Evolutionary conservation across 2,888 invertebrate genomes (phyloP).

Genomic region (Taphrorychus bicolor): DNA sequence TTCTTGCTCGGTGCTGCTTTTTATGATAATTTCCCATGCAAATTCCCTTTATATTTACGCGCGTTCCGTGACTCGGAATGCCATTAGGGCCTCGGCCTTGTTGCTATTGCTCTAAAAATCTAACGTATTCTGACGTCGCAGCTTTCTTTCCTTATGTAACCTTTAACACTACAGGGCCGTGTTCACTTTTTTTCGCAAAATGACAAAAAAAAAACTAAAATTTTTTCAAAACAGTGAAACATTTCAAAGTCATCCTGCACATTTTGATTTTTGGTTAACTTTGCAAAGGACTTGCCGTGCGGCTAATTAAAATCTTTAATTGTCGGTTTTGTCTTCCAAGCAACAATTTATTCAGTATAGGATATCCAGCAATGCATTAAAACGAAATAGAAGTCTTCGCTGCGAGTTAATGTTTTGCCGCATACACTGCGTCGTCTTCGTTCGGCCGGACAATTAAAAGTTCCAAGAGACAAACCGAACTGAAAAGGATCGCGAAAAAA

Average conservation of each 20-base stretch:
- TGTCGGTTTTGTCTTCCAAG: neutral
- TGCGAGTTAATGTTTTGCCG: neutral
- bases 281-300: neutral
- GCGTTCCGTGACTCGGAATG: slow-evolving; percentile 41
- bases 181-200: neutral
- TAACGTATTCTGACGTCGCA: slow-evolving; percentile 32
- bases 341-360: slow-evolving; percentile 5
- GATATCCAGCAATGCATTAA: slow-evolving; percentile 6
- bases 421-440: neutral
- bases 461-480: slow-evolving; percentile 1
- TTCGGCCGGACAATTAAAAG: slow-evolving; percentile 12
- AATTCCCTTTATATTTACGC: slow-evolving; percentile 41
- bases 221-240: no score
- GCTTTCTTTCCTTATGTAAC: slow-evolving; percentile 34
- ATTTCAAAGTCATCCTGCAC: no score
- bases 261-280: no score
- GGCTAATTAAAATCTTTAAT: neutral
- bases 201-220: no score
- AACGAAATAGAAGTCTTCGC: neutral
- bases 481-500: slow-evolving; percentile 13
- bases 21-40: slow-evolving; percentile 42
- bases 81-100: slow-evolving; percentile 39
- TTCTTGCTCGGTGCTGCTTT: slow-evolving; percentile 33
- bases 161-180: slow-evolving; percentile 18
- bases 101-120: slow-evolving; percentile 37